Evolutionary conservation across 2,797 vertebrate genomes (phyloP).

Genomic region (Xenops minutus): DNA sequence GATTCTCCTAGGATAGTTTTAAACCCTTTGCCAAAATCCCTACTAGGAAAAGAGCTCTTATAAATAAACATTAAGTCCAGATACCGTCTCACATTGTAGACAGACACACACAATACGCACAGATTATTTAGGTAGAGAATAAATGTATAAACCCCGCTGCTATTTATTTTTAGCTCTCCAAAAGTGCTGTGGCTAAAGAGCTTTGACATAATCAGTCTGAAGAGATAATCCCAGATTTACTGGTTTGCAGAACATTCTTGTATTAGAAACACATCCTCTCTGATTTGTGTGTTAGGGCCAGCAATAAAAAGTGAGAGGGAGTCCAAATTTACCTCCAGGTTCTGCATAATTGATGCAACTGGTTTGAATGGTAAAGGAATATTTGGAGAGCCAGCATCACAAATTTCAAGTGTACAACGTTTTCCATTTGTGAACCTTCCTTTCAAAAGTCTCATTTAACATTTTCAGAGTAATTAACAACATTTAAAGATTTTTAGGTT

Average conservation of each 20-base stretch:
- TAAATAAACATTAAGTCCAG: constrained; percentile 45
- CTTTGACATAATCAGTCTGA: constrained; percentile 76
- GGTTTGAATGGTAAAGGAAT: constrained; percentile 2
- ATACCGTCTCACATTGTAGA: not conserved
- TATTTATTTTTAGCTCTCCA: constrained; percentile 68
- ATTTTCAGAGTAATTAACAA: constrained; percentile 38
- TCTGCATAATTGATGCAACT: constrained; percentile 36
- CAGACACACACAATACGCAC: not conserved
- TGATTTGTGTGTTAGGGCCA: constrained; percentile 39
- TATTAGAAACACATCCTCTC: constrained; percentile 69
- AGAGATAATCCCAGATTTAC: constrained; percentile 76
- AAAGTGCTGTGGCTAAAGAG: constrained; percentile 69
- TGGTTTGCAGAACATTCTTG: constrained; percentile 72
- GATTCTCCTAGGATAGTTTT: not conserved
- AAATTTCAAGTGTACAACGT: not conserved
- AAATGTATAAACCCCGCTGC: not conserved
- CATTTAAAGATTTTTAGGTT: constrained; percentile 45
- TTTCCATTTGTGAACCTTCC: not conserved
- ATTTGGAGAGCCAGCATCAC: constrained; percentile 8
- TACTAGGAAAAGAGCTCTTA: constrained; percentile 44
- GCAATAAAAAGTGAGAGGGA: constrained; percentile 43
- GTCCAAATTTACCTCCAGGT: not conserved
- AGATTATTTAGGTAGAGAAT: constrained; percentile 42
- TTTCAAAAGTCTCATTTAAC: constrained; percentile 10
- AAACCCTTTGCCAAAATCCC: constrained; percentile 18